Conservation (phyloP, 1,140 invertebrate genomes). For the Cephus cinctus region DNA sequence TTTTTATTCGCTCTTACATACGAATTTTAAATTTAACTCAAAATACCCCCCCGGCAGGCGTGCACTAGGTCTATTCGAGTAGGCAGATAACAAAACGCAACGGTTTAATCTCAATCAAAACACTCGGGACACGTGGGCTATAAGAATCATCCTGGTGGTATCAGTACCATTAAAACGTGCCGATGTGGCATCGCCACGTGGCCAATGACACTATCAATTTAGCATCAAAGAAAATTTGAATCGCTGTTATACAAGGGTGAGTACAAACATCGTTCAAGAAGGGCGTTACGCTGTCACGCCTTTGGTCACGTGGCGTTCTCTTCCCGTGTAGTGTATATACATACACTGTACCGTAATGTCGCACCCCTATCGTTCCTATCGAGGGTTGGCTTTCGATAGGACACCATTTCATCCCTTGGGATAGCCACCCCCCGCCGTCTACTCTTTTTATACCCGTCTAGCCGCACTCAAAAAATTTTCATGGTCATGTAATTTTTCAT, state of each 20-base stretch:
- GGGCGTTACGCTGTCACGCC: not conserved
- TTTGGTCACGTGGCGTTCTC: not conserved
- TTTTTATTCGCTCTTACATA: too few species aligned
- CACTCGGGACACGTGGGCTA: not conserved
- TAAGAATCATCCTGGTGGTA: not conserved
- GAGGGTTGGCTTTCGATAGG: conserved; percentile 1
- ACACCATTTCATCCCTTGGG: too few species aligned
- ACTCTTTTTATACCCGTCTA: too few species aligned
- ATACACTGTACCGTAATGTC: too few species aligned
- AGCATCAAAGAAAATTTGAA: conserved; percentile 1
- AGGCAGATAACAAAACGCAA: not conserved
- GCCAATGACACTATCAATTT: conserved; percentile 8
- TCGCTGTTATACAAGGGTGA: conserved; percentile 2
- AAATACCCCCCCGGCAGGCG: too few species aligned
- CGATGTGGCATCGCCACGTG: not conserved
- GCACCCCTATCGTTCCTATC: not conserved
- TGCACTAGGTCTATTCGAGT: too few species aligned
- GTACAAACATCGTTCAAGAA: not conserved
- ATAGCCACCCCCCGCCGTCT: too few species aligned
- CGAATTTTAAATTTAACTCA: too few species aligned
- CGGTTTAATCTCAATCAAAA: conserved; percentile 3
- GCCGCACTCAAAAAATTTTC: too few species aligned
- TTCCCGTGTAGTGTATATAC: too few species aligned
- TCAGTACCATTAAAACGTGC: not conserved
- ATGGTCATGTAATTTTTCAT: too few species aligned